Conservation (phyloP, 2,113 vertebrate species). For the Hymenochirus boettgeri region DNA sequence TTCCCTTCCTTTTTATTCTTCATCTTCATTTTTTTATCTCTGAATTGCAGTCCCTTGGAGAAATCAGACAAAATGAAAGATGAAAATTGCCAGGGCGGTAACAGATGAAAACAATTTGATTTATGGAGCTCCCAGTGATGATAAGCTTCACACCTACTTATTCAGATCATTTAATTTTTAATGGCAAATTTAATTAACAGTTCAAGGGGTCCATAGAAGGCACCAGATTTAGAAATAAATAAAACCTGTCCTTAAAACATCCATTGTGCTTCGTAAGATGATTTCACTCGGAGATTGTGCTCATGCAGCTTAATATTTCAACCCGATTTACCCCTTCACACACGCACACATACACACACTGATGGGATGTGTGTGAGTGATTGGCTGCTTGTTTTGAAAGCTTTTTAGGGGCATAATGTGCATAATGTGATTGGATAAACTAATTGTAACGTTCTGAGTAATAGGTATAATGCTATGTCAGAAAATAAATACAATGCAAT, state of each 20-base stretch:
- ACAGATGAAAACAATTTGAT: constrained; percentile 67
- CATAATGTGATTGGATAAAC: too few relatives aligned
- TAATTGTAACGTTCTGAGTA: too few relatives aligned
- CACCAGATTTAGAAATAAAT: constrained; percentile 47
- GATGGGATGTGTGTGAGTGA: too few relatives aligned
- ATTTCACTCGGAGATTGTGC: too few relatives aligned
- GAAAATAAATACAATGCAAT: too few relatives aligned
- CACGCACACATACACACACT: too few relatives aligned
- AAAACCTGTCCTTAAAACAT: constrained; percentile 43
- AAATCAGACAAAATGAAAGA: constrained; percentile 72
- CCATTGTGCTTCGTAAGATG: not conserved
- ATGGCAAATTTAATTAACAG: constrained; percentile 82
- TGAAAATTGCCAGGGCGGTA: constrained; percentile 72
- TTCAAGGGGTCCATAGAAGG: constrained; percentile 53
- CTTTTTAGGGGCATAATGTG: too few relatives aligned
- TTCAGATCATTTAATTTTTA: constrained; percentile 79
- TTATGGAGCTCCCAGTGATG: constrained; percentile 71
- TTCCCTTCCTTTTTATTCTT: constrained; percentile 28
- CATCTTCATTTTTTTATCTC: constrained; percentile 55
- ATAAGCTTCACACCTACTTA: constrained; percentile 69
- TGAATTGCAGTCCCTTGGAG: constrained; percentile 61
- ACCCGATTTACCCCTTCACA: too few relatives aligned
- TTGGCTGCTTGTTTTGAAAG: too few relatives aligned
- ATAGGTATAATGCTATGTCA: too few relatives aligned
- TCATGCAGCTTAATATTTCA: too few relatives aligned